phyloP scores from a whole-genome alignment of 2,113 vertebrate genomes.

The Cyprinodon tularosa region DNA sequence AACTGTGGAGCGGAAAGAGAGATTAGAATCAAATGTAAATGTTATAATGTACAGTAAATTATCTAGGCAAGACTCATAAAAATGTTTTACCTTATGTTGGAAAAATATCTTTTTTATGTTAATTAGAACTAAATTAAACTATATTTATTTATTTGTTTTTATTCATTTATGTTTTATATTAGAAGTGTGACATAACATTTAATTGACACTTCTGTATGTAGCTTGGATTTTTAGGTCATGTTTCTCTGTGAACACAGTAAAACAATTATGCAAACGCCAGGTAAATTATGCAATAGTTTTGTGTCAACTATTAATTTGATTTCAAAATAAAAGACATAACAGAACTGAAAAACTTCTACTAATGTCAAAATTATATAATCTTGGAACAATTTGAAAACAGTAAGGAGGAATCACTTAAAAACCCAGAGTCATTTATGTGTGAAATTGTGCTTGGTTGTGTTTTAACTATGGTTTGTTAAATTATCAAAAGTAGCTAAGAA shows the following conservation, averaged over 20 bases:
- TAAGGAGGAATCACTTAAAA: not conserved
- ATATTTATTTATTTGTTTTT: too few species aligned
- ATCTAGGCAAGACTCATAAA: not conserved
- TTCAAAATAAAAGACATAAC: not conserved
- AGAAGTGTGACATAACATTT: too few species aligned
- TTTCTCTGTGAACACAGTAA: not conserved
- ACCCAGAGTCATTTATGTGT: not conserved
- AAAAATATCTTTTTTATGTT: too few species aligned
- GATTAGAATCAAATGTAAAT: not conserved
- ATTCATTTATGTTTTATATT: too few species aligned
- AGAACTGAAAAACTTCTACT: not conserved
- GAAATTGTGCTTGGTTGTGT: too few species aligned
- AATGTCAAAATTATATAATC: not conserved
- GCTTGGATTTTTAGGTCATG: too few species aligned
- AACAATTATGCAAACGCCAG: not conserved
- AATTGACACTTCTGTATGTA: too few species aligned
- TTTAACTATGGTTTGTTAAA: not conserved
- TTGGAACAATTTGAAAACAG: not conserved
- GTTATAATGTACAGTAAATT: not conserved
- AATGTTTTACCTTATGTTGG: not conserved
- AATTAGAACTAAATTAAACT: too few species aligned
- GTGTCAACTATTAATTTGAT: not conserved
- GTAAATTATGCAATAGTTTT: not conserved
- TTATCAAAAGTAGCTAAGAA: not conserved
- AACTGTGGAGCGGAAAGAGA: constrained; percentile 46